These are phyloP conservation scores for Thalpophila matura DNA, from an alignment of 2,888 invertebrate species.

Conservation along the genomic window DNA sequence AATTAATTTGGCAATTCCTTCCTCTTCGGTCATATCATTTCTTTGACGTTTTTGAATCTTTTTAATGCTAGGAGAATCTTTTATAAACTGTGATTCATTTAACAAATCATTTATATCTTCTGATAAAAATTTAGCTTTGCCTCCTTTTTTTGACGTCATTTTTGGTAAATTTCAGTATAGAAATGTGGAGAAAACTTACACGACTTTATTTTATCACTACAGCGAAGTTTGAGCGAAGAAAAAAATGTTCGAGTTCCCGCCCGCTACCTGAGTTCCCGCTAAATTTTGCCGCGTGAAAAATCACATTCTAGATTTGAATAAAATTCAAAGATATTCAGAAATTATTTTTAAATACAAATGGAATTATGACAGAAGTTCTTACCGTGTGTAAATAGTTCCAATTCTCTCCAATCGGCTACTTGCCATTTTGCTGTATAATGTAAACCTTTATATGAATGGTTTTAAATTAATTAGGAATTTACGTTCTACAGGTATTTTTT, in stretches of 20 bases:
- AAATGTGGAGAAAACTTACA: not conserved
- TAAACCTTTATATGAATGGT: not conserved
- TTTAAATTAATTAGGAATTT: too few species aligned
- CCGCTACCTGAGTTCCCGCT: conserved; percentile 49
- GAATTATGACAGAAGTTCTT: conserved; percentile 55
- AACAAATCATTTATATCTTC: conserved; percentile 76
- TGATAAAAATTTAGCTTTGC: conserved; percentile 74
- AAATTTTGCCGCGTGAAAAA: conserved; percentile 46
- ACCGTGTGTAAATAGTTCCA: conserved; percentile 94
- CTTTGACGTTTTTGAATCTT: conserved; percentile 73
- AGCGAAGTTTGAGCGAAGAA: too few species aligned
- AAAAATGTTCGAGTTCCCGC: too few species aligned
- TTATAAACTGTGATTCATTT: conserved; percentile 75
- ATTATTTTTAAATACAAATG: not conserved
- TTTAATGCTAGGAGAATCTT: conserved; percentile 73
- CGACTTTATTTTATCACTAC: too few species aligned
- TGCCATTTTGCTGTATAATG: conserved; percentile 87
- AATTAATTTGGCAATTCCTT: conserved; percentile 71
- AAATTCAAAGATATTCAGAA: conserved; percentile 7
- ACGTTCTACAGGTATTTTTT: too few species aligned
- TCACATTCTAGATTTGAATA: conserved; percentile 34
- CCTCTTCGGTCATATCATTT: conserved; percentile 68
- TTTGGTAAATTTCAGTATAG: conserved; percentile 7
- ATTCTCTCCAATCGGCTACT: conserved; percentile 93
- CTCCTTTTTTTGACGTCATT: conserved; percentile 76